Conservation (phyloP, 2,113 vertebrate genomes). For the Brachyhypopomus occidentalis region DNA sequence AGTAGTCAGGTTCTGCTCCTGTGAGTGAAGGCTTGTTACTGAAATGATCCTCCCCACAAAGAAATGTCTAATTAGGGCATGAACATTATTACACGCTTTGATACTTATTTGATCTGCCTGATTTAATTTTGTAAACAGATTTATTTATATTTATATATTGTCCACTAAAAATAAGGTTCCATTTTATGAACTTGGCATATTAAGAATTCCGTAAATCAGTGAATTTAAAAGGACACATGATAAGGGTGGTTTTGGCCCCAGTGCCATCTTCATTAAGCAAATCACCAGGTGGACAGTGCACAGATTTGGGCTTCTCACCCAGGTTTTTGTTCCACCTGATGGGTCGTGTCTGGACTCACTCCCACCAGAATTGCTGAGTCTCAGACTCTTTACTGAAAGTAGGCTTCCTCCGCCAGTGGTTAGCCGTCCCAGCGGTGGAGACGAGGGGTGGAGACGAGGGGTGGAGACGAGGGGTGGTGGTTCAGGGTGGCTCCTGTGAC, state of each 20-base stretch:
- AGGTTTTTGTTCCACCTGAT: too few species aligned
- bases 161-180: constrained; percentile 1
- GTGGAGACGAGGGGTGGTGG: too few species aligned
- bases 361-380: too few species aligned
- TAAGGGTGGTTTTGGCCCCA: background rate
- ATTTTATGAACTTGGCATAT: constrained; percentile 35
- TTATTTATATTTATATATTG: constrained; percentile 30
- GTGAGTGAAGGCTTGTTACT: constrained; percentile 26
- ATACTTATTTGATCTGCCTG: background rate
- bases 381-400: too few species aligned
- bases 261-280: too few species aligned
- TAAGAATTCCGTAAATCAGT: constrained; percentile 25
- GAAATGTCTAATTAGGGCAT: constrained; percentile 35
- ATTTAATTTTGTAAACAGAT: constrained; percentile 39
- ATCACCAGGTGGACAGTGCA: too few species aligned
- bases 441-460: too few species aligned
- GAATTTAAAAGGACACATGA: constrained; percentile 21
- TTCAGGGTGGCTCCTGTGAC: too few species aligned
- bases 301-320: too few species aligned
- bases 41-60: constrained; percentile 34
- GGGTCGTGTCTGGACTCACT: too few species aligned
- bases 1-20: constrained; percentile 7
- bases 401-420: too few species aligned
- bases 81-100: constrained; percentile 27
- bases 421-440: too few species aligned